These are phyloP conservation scores for Eolophus roseicapilla DNA, from an alignment of 2,113 vertebrate genomes.

Conservation along the genomic window DNA sequence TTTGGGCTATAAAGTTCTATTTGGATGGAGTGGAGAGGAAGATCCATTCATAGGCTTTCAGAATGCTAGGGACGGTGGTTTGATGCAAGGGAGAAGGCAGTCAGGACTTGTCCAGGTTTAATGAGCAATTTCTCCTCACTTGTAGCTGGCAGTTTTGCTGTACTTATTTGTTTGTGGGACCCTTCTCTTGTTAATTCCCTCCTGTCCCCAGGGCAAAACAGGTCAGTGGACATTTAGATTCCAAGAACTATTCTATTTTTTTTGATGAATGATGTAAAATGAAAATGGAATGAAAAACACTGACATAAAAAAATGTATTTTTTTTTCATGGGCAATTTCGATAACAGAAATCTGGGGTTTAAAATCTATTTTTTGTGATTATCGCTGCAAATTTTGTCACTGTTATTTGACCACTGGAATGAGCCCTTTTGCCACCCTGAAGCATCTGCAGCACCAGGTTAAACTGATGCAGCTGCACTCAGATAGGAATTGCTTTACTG, in stretches of 20 bases:
- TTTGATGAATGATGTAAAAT: rapidly evolving
- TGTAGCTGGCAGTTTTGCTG: neutral
- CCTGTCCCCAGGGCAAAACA: rapidly evolving
- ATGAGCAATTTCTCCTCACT: rapidly evolving
- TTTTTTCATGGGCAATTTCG: rapidly evolving
- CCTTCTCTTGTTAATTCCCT: neutral
- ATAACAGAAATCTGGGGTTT: rapidly evolving
- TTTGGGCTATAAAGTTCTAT: neutral
- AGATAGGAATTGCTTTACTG: neutral
- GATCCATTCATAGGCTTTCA: rapidly evolving
- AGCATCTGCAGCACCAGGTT: neutral
- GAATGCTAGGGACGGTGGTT: neutral
- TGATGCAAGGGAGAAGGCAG: neutral
- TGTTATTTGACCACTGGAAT: rapidly evolving
- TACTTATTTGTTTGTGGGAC: neutral
- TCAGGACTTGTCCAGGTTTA: neutral
- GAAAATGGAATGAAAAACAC: rapidly evolving
- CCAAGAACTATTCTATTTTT: neutral
- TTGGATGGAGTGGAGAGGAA: neutral
- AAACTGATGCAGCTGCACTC: neutral
- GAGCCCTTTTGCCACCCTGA: rapidly evolving
- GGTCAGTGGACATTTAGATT: neutral
- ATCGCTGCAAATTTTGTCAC: neutral
- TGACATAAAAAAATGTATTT: rapidly evolving
- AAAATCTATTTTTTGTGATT: neutral